Evolutionary conservation across 23 tunicate genomes (phyloP), one percentile per base, ranked within the genome.

Genomic region (Diplosoma virens): DNA sequence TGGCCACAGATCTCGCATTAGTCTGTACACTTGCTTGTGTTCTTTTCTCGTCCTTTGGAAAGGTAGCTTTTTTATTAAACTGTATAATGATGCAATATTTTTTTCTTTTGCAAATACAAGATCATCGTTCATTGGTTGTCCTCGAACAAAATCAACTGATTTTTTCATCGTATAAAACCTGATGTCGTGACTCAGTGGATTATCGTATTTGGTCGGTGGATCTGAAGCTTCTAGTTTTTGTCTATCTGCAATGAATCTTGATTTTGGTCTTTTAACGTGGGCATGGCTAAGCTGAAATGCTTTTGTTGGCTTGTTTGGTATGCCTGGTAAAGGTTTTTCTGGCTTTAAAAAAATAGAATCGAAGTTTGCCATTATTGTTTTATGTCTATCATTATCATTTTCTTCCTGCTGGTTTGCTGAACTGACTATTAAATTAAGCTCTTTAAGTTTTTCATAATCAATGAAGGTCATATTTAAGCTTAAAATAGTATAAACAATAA

Each of bases 1-100:
- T 7, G 96, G 96, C 82, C 89, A 86, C 27, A 89, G 33, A 18
- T 89, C 96, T 2, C 31, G n/a, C 60, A 89, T 59, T 6, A 82
- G 58, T 37, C 50, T 45, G 32, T 71, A 77, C 9, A 73, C 88
- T 33, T 53, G 35, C 56, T 61, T 71, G 58, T 89, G 88, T 71
- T 89, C 96, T 59, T 72, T 71, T 17, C 76, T 68, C 1, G 84
- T 76, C 71, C 96, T 63, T 50, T 89, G 88, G 45, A 89, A 89
- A 1, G 96, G 96, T 1, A 82, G 66, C 32, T 82, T 82, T 46
- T 82, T 74, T 35, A 82, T 47, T 2, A 82, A 26, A 46, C 14
- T 22, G 21, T 67, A 45, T 47, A 82, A 24, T n/a, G 37, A 1
- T 24, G 63, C 66, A 24, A 82, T 33, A 34, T 75, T 82, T 41